These are phyloP conservation scores for Propithecus deckenii DNA, from an alignment of 2,797 vertebrate species.

Conservation along the genomic window DNA sequence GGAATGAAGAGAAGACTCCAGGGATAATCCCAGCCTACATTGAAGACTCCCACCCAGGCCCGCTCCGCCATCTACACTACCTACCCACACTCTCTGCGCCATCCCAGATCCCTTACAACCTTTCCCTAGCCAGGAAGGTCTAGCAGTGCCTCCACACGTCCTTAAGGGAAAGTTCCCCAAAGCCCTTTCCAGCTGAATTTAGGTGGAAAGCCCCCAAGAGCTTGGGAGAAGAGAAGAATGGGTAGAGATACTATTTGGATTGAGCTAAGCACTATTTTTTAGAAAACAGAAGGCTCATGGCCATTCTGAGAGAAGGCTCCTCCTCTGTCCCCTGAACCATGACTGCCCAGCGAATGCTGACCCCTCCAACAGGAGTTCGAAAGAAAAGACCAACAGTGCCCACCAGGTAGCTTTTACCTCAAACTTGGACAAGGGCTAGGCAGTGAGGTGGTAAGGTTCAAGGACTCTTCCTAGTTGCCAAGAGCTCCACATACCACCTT, in stretches of 20 bases:
- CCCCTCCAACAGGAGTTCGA: background rate
- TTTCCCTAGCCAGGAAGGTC: background rate
- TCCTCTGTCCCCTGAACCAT: background rate
- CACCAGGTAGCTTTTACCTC: background rate
- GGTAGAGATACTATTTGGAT: background rate
- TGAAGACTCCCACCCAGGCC: background rate
- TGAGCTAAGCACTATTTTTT: background rate
- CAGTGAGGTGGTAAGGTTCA: background rate
- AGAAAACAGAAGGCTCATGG: background rate
- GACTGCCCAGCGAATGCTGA: background rate
- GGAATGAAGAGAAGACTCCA: background rate
- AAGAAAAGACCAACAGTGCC: background rate
- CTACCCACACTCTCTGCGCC: background rate
- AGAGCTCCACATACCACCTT: background rate
- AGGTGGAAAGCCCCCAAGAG: slow-evolving; percentile 3
- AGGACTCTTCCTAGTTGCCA: slow-evolving; percentile 14
- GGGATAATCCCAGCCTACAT: background rate
- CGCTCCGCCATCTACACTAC: background rate
- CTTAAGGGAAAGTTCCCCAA: background rate
- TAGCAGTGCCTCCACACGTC: background rate
- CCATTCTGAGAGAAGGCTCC: background rate
- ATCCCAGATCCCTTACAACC: slow-evolving; percentile 9
- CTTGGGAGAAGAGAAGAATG: background rate
- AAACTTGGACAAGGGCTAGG: background rate
- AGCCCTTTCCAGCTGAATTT: slow-evolving; percentile 15